Percentiles rank a stretch among this genome's conserved stretches.
These are phyloP conservation scores for Centroberyx gerrardi DNA, from an alignment of 2,797 vertebrate genomes.

Conservation along the genomic window DNA sequence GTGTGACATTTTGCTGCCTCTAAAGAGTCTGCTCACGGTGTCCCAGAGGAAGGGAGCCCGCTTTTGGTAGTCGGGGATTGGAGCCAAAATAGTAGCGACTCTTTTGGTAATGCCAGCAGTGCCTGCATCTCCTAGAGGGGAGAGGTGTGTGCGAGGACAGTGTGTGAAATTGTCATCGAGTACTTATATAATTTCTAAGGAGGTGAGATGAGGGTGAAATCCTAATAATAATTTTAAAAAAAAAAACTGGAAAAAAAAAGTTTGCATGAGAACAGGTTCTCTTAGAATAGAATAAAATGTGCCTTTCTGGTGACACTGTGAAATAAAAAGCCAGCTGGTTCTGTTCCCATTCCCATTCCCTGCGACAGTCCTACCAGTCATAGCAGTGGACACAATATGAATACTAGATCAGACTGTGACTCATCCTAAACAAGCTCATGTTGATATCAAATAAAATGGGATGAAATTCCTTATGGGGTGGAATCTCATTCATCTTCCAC, in stretches of 20 bases:
- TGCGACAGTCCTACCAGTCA: background rate
- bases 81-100: constrained; percentile 79
- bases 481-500: constrained; percentile 20
- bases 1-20: constrained; percentile 29
- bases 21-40: background rate
- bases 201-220: background rate
- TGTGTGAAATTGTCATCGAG: constrained; percentile 24
- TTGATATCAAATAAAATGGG: background rate
- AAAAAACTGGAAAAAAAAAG: rapidly evolving
- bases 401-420: no score
- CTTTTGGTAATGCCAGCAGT: constrained; percentile 73
- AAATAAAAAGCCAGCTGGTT: no score
- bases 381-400: background rate
- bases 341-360: no score
- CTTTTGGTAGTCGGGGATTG: constrained; percentile 70
- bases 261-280: background rate
- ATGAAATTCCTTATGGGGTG: background rate
- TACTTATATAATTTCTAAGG: background rate
- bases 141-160: constrained; percentile 9
- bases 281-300: no score
- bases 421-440: no score
- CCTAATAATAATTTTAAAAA: constrained; percentile 14
- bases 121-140: constrained; percentile 59
- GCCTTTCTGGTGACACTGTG: no score
- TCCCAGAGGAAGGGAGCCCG: constrained; percentile 25